phyloP scores from a whole-genome alignment of 1,140 invertebrate genomes.

The Eriocheir sinensis region DNA sequence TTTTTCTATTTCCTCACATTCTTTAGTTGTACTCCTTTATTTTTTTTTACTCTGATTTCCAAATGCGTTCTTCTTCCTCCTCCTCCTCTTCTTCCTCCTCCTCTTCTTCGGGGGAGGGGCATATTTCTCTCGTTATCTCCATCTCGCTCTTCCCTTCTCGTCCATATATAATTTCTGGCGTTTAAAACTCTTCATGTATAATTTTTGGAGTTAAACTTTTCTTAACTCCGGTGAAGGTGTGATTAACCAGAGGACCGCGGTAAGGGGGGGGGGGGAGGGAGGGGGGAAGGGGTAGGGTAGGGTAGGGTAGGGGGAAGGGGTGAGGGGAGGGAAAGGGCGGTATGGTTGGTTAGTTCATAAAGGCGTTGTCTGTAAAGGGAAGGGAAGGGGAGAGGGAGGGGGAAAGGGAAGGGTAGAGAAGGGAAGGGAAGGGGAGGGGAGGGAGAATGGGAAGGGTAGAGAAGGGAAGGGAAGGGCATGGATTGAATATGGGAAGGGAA shows the following conservation, averaged over 20 bases:
- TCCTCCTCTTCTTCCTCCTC: not conserved
- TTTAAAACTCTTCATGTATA: constrained; percentile 28
- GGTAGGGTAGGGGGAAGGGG: not conserved
- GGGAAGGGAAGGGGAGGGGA: no score
- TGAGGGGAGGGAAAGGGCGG: not conserved
- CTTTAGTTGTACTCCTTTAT: not conserved
- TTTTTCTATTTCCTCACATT: not conserved
- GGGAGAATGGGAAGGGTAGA: not conserved
- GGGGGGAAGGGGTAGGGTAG: not conserved
- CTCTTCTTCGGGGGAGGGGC: not conserved
- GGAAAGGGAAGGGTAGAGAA: not conserved
- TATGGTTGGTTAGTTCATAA: not conserved
- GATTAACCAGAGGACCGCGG: not conserved
- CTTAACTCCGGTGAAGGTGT: not conserved
- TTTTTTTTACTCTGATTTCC: not conserved
- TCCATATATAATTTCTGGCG: not conserved
- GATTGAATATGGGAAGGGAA: not conserved
- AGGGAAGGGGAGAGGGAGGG: not conserved
- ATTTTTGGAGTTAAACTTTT: not conserved
- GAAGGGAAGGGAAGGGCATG: not conserved
- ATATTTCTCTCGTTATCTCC: not conserved
- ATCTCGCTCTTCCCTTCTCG: not conserved
- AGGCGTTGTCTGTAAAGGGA: no score
- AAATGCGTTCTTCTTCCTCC: not conserved
- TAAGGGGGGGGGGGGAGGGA: not conserved